Base-by-base conservation (phyloP, 2,113 vertebrate species). In the Solea solea region DNA sequence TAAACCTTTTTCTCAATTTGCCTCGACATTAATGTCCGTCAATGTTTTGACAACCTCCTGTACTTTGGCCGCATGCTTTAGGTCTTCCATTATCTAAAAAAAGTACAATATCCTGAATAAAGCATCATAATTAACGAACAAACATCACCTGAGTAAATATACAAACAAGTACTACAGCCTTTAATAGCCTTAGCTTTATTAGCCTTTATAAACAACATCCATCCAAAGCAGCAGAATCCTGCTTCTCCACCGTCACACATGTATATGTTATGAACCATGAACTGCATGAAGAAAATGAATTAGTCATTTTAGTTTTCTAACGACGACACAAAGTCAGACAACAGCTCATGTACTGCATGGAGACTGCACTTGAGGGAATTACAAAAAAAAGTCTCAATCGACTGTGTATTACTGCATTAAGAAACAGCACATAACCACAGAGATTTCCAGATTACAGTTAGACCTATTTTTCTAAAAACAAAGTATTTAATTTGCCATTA, bases 231-330 rank as follows among this genome's bases (percentile, higher is more conserved):
- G 55, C 50, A 15, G 9, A 44, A 62, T 40, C 46, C 71, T 14
- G 72, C 79, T 81, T 49, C 73, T 72, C 63, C 61, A 54, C 72
- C 15, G 15, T 50, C 69, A 56, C 65, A 60, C 4, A 63, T 85
- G 72, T 83, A 85, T 78, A 75, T 74, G 76, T 75, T 67, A 61
- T 4, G 7, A 56, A 72, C 40, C 59, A 5, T 25, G 41, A 84
- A 74, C 65, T 88, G 91, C 91, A 93, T 91, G 91, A 82, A 15
- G 28, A 80, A 81, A 83, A 79, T n/a, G 8, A 91, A 82, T 64
- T 88, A 78, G 85, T 85, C 63, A 39, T 74, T 77, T 76, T 80
- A 83, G 71, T 82, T 77, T 86, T 80, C 27, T 60, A 34, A 34
- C 5, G 53, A 46, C 67, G 7, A 69, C 66, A 77, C 60, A 39